A percentile compares a stretch with the other conserved stretches of the same genome.
Evolutionary conservation across 2,888 invertebrate genomes (phyloP).

Genomic region (Agrotis puta): DNA sequence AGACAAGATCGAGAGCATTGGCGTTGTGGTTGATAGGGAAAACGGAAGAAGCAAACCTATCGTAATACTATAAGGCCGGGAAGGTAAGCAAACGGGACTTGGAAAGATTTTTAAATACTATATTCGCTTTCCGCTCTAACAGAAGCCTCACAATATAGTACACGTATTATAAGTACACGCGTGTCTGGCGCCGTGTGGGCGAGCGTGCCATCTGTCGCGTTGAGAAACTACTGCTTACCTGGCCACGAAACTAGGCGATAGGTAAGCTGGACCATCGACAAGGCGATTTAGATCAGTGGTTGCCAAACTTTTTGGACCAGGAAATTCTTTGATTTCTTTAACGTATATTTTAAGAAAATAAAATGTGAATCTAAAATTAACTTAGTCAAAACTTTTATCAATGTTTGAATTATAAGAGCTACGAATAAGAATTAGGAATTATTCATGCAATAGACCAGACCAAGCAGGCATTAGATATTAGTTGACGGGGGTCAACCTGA

Average conservation of each 20-base stretch:
- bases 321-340: background rate
- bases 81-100: too few relatives aligned
- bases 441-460: background rate
- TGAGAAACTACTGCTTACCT: slow-evolving; percentile 71
- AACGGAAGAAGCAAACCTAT: too few relatives aligned
- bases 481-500: background rate
- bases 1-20: too few relatives aligned
- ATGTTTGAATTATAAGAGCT: too few relatives aligned
- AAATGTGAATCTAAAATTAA: background rate
- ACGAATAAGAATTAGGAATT: too few relatives aligned
- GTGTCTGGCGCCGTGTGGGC: slow-evolving; percentile 83
- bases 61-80: too few relatives aligned
- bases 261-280: slow-evolving; percentile 44
- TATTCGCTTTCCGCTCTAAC: slow-evolving; percentile 54
- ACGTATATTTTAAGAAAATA: background rate
- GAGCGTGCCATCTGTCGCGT: slow-evolving; percentile 83
- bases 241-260: slow-evolving; percentile 61
- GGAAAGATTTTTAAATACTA: background rate
- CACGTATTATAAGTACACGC: slow-evolving; percentile 65
- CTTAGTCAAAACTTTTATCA: too few relatives aligned
- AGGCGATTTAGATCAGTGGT: slow-evolving; percentile 1
- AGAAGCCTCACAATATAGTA: slow-evolving; percentile 49
- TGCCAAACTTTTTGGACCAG: background rate
- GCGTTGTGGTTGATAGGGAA: too few relatives aligned
- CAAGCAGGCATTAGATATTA: background rate